These are phyloP conservation scores for Pantherophis vulpinus DNA, from an alignment of 2,797 vertebrate genomes.

Conservation along the genomic window DNA sequence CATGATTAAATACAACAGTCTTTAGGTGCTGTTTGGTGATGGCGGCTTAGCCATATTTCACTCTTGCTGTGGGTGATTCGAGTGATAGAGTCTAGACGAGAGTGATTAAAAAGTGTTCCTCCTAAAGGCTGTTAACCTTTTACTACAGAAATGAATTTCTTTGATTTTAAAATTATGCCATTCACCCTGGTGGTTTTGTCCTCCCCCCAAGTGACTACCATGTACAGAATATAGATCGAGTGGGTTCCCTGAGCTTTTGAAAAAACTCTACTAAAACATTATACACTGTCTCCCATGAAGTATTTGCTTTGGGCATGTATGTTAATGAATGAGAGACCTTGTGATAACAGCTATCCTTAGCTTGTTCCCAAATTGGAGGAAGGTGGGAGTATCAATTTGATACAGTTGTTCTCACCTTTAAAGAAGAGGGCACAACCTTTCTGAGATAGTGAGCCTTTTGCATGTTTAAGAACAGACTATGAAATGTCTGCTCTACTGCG, in stretches of 20 bases:
- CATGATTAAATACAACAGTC: slow-evolving; percentile 98
- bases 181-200: slow-evolving; percentile 66
- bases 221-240: slow-evolving; percentile 67
- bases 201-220: slow-evolving; percentile 64
- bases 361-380: not conserved
- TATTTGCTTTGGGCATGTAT: not conserved
- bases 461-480: not conserved
- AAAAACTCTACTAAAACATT: slow-evolving; percentile 52
- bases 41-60: slow-evolving; percentile 80
- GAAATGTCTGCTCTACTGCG: not conserved
- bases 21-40: slow-evolving; percentile 83
- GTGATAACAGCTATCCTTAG: not conserved
- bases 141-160: slow-evolving; percentile 83
- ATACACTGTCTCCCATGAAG: not conserved
- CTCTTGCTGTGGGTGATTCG: slow-evolving; percentile 76
- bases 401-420: not conserved
- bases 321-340: not conserved
- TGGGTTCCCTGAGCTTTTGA: slow-evolving; percentile 50
- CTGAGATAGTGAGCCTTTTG: not conserved
- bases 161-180: slow-evolving; percentile 82
- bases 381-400: not conserved
- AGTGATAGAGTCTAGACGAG: slow-evolving; percentile 81
- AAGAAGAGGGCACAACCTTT: not conserved
- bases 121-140: slow-evolving; percentile 83
- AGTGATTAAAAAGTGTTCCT: slow-evolving; percentile 84